Conservation (phyloP, 2,797 vertebrate genomes). For the Threskiornis aethiopicus region DNA sequence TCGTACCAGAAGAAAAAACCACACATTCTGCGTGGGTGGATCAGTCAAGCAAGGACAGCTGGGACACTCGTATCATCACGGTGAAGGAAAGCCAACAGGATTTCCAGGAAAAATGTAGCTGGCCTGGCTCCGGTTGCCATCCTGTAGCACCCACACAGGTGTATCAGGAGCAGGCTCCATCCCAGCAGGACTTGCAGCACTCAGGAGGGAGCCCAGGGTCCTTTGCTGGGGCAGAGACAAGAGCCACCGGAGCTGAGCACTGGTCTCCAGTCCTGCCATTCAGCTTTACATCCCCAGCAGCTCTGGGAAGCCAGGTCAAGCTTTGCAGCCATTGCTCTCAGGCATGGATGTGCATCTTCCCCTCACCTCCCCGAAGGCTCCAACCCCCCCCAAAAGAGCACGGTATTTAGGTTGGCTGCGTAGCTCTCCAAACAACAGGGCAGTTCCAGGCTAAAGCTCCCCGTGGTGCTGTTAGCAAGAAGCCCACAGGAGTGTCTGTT, state of each 20-base stretch:
- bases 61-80: neutral
- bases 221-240: neutral
- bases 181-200: neutral
- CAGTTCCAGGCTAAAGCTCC: neutral
- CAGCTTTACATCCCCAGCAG: neutral
- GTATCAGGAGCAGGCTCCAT: neutral
- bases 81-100: neutral
- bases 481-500: neutral
- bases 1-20: neutral
- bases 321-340: neutral
- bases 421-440: neutral
- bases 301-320: neutral
- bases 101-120: neutral
- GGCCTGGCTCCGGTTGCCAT: neutral
- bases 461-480: neutral
- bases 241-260: neutral
- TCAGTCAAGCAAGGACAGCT: neutral
- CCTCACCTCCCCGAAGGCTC: neutral
- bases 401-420: neutral
- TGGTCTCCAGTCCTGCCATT: too few relatives aligned
- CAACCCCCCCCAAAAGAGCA: neutral
- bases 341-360: rapidly evolving
- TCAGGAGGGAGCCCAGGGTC: neutral
- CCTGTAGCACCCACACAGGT: neutral
- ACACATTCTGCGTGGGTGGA: neutral